A percentile compares a stretch with the other conserved stretches of the same genome.
Evolutionary conservation across 1,140 invertebrate species (phyloP).

Genomic region (Homalodisca vitripennis): DNA sequence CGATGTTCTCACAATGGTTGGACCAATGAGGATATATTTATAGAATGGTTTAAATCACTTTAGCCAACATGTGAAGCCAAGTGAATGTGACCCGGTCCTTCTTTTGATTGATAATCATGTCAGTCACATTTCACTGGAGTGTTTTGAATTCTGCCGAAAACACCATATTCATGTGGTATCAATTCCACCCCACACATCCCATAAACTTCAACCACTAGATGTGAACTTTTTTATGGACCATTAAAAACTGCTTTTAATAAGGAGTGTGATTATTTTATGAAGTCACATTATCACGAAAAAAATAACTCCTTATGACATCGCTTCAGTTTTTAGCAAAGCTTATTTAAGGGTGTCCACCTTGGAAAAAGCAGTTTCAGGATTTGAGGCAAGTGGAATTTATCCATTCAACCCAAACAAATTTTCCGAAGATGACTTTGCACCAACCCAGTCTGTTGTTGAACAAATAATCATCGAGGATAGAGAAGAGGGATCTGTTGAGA

Average conservation of each 20-base stretch:
- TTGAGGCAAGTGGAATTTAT: slow-evolving; percentile 42
- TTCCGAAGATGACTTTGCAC: slow-evolving; percentile 3
- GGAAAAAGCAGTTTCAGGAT: slow-evolving; percentile 36
- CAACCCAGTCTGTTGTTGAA: no score
- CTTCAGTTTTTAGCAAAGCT: neutral
- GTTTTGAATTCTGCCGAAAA: slow-evolving; percentile 43
- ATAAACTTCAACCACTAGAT: slow-evolving; percentile 46
- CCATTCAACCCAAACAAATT: slow-evolving; percentile 37
- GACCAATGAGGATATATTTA: slow-evolving; percentile 44
- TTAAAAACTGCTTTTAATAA: slow-evolving; percentile 44
- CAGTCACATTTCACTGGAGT: slow-evolving; percentile 42
- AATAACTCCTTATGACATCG: neutral
- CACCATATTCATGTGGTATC: slow-evolving; percentile 43
- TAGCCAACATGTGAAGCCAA: slow-evolving; percentile 39
- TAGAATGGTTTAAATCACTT: slow-evolving; percentile 43
- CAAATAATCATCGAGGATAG: no score
- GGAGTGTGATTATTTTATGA: slow-evolving; percentile 39
- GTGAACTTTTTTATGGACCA: slow-evolving; percentile 11
- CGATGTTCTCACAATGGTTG: slow-evolving; percentile 41
- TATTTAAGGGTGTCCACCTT: neutral
- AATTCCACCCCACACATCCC: slow-evolving; percentile 46
- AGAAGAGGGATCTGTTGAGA: no score
- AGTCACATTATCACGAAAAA: neutral
- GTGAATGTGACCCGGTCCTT: slow-evolving; percentile 39
- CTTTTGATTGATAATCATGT: slow-evolving; percentile 44